Conservation (phyloP, 2,888 invertebrate species). For the Drosophila phalerata region DNA sequence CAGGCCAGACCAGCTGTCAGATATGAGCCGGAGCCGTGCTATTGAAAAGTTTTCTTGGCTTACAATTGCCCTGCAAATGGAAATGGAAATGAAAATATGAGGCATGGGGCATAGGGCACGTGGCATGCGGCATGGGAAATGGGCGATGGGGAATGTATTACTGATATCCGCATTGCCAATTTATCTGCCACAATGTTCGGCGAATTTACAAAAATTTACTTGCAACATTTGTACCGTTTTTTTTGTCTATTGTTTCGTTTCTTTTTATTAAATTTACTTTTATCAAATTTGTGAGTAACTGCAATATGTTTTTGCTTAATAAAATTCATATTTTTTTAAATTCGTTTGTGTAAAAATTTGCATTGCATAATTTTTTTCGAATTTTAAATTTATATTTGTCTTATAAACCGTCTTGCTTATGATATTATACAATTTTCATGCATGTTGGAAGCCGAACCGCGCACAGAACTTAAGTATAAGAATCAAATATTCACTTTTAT, state of each 20-base stretch:
- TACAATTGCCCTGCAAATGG: constrained; percentile 34
- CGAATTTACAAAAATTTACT: constrained; percentile 25
- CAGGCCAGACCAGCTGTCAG: constrained; percentile 43
- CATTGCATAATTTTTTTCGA: background rate
- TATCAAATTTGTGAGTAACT: constrained; percentile 25
- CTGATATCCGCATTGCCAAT: constrained; percentile 56
- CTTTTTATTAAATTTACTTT: constrained; percentile 27
- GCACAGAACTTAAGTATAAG: no score
- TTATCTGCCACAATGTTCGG: constrained; percentile 47
- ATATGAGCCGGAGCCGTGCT: constrained; percentile 43
- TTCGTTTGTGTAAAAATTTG: background rate
- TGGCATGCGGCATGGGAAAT: background rate
- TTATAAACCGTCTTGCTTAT: no score
- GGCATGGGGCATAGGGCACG: background rate
- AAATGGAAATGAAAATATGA: constrained; percentile 14
- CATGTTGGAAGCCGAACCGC: no score
- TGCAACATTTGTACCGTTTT: constrained; percentile 20
- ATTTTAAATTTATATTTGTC: background rate
- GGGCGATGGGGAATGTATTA: constrained; percentile 1
- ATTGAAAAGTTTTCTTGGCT: constrained; percentile 71
- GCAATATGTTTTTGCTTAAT: constrained; percentile 9
- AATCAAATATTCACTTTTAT: no score
- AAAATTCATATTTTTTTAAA: background rate
- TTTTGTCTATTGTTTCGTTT: constrained; percentile 8
- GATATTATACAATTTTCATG: no score